phyloP scores from a whole-genome alignment of 1,140 invertebrate genomes.

The Scylla paramamosain region DNA sequence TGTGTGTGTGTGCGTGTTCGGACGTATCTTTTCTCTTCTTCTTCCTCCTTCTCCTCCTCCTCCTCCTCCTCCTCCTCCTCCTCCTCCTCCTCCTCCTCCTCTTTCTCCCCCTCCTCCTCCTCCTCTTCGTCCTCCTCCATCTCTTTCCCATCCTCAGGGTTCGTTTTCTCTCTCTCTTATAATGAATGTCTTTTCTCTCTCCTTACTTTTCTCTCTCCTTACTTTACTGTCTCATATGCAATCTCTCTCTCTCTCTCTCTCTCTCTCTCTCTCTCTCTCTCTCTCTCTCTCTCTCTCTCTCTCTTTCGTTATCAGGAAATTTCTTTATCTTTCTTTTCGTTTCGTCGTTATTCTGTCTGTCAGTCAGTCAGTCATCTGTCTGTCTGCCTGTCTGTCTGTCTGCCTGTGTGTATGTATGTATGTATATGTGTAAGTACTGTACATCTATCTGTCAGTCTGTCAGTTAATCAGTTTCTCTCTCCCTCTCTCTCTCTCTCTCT shows the following conservation, averaged over 20 bases:
- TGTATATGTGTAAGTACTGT: neutral
- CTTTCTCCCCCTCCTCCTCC: neutral
- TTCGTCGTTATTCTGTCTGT: neutral
- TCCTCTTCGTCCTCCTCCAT: neutral
- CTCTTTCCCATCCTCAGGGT: neutral
- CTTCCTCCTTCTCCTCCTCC: neutral
- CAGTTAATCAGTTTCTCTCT: neutral
- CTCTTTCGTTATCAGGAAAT: neutral
- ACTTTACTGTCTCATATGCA: neutral
- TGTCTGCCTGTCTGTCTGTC: neutral
- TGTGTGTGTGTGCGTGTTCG: neutral
- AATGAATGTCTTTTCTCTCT: neutral
- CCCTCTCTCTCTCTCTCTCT: slow-evolving; percentile 37
- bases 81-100: neutral
- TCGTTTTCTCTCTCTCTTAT: neutral
- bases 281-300: neutral
- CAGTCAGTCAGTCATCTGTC: too few species aligned
- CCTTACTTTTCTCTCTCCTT: neutral
- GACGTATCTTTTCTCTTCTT: neutral
- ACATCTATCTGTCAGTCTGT: neutral
- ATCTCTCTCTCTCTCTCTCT: neutral
- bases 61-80: neutral
- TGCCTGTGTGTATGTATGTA: neutral
- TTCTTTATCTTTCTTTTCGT: neutral
- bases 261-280: neutral